Evolutionary conservation across 2,797 vertebrate genomes (phyloP), one percentile per base, ranked within the genome.

Genomic region (Anabacerthia variegaticeps): DNA sequence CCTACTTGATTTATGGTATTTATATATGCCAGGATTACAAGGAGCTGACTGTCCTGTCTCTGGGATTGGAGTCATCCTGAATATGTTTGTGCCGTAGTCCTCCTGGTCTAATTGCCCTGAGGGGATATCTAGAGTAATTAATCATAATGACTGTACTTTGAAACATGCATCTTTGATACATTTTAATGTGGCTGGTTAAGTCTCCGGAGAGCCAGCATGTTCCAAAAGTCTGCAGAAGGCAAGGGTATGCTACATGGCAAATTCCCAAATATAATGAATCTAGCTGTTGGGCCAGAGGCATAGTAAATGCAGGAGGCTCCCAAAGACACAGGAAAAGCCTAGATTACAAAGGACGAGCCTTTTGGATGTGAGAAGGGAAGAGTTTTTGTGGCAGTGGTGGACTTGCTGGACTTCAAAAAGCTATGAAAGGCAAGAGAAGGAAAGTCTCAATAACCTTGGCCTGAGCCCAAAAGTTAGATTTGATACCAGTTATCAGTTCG

Each of bases 131-230:
- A 46, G 39, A 73, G 62, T 91, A 77, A 92, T 93, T 95, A 93
- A 86, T 92, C 93, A 76, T 84, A 88, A 81, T 86, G 66, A 76
- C 36, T 78, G 18, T 62, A 12, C 81, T 88, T 94, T 92, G 79
- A 86, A 92, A 56, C 23, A 19, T 80, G 58, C 34, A 89, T 88
- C 62, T 83, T 67, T 88, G 82, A 58, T 80, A 46, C n/a, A 58
- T 89, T 89, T 85, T 88, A 91, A 80, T 88, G 30, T 73, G 79
- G 18, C n/a, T 90, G 46, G 74, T 74, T 52, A 83, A 88, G 78
- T 52, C 54, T 51, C 30, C 39, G 66, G 66, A 81, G 55, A 88
- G 8, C 4, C 58, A 66, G 3, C 2, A 2, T 44, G 36, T 86
- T 96, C 66, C 80, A 83, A 32, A 85, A 20, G 28, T 72, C 73